These are phyloP conservation scores for Ennomos fuscantarius DNA, from an alignment of 2,888 invertebrate genomes.

Conservation along the genomic window DNA sequence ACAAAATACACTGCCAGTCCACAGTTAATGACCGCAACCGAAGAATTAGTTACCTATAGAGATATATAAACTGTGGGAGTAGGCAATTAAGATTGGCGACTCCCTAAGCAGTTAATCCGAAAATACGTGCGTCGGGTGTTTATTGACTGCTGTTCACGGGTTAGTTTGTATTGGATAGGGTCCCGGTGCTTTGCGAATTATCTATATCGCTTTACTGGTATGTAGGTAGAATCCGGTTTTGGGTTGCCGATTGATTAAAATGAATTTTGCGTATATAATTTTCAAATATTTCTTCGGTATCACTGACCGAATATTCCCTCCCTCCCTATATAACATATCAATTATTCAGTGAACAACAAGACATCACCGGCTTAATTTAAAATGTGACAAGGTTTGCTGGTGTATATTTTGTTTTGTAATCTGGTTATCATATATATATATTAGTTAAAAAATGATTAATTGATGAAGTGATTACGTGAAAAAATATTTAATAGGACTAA, in stretches of 20 bases:
- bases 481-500: no score
- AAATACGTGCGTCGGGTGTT: conserved; percentile 81
- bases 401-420: background rate
- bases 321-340: no score
- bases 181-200: conserved; percentile 42
- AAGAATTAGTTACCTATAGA: conserved; percentile 38
- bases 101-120: conserved; percentile 80
- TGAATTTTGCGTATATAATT: no score
- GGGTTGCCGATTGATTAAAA: no score
- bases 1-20: conserved; percentile 73
- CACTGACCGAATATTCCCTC: no score
- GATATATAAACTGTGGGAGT: conserved; percentile 56
- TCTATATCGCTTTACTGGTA: conserved; percentile 9
- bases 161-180: conserved; percentile 63
- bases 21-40: conserved; percentile 69
- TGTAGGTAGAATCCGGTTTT: background rate
- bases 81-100: conserved; percentile 81
- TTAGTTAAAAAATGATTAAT: no score
- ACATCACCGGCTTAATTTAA: no score
- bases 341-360: no score
- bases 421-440: no score
- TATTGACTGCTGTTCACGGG: conserved; percentile 69
- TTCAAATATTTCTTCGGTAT: no score
- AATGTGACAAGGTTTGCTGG: no score
- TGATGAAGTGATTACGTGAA: no score